Base-by-base conservation (phyloP, 2,113 vertebrate genomes). In the Oostethus manadensis region DNA sequence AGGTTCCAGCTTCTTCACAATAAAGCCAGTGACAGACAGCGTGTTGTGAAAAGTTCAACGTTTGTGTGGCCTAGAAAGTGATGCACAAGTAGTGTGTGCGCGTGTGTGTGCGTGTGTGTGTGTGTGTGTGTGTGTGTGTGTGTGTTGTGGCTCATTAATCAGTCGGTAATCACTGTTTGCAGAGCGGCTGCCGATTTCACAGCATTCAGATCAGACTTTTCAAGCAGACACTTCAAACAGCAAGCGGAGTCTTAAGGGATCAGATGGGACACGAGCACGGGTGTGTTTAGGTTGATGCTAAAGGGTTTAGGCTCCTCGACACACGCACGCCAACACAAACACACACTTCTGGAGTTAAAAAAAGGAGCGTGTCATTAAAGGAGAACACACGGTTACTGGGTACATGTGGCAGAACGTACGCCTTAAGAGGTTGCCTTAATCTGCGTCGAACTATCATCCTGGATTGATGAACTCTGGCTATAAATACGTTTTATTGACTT, bases 141-240 rank as follows among this genome's bases (percentile, higher is more conserved):
- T 60, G 56, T 40, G 56, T 45, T 54, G 66, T 45, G 66, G 65
- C 74, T 86, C 78, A 88, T 90, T 88, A 89, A 89, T 88, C 87
- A 81, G 81, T 68, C 62, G 71, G 77, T 86, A 88, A 88, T 88
- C 87, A 87, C 79, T 81, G 82, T 84, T 85, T 85, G 81, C 79
- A 69, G 79, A 80, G 78, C 70, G 81, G 55, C 74, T 68, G 60
- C 71, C 68, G 68, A 82, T 74, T 80, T 73, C 73, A 69, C 73
- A 69, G 80, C 71, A 83, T 86, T 88, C 68, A 86, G 70, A 86
- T 83, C 67, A 81, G 74, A 60, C 57, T 85, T 88, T 89, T 89
- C 78, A 88, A 85, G 87, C 86, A 50, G 49, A 67, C 70, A 87
- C 87, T 87, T 90, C 87, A 88, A 88, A 90, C 82, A 70, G 66